Evolutionary conservation across 2,888 invertebrate genomes (phyloP).

Genomic region (Plagodis dolabraria): DNA sequence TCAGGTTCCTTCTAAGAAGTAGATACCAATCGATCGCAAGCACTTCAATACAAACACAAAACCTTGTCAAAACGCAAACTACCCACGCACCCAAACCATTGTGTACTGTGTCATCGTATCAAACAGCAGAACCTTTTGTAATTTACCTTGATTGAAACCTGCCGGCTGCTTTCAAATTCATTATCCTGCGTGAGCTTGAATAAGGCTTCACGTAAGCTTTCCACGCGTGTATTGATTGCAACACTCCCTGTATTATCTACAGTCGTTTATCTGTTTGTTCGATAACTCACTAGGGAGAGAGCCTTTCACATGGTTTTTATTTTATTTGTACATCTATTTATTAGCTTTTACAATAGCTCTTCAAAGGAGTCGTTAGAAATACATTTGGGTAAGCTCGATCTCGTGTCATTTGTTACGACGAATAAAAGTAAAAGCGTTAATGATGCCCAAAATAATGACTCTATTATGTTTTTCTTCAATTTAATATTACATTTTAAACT

Average conservation of each 20-base stretch:
- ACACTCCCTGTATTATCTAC: slow-evolving; percentile 11
- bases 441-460: not conserved
- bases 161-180: slow-evolving; percentile 15
- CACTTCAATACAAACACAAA: not conserved
- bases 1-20: not conserved
- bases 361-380: not conserved
- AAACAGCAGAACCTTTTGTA: slow-evolving; percentile 24
- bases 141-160: slow-evolving; percentile 23
- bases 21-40: slow-evolving; percentile 3
- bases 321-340: not conserved
- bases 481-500: too few relatives aligned
- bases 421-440: not conserved
- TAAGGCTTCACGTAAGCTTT: slow-evolving; percentile 18
- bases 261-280: slow-evolving; percentile 15
- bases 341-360: not conserved
- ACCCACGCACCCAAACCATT: slow-evolving; percentile 9
- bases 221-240: slow-evolving; percentile 24
- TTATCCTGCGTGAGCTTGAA: slow-evolving; percentile 16
- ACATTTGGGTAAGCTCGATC: not conserved
- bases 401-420: not conserved
- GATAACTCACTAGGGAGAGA: slow-evolving; percentile 15
- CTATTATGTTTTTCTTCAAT: not conserved
- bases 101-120: slow-evolving; percentile 1
- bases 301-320: slow-evolving; percentile 1
- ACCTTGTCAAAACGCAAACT: slow-evolving; percentile 3